Conservation (phyloP, 2,797 vertebrate genomes). For the Chaetophractus vellerosus region DNA sequence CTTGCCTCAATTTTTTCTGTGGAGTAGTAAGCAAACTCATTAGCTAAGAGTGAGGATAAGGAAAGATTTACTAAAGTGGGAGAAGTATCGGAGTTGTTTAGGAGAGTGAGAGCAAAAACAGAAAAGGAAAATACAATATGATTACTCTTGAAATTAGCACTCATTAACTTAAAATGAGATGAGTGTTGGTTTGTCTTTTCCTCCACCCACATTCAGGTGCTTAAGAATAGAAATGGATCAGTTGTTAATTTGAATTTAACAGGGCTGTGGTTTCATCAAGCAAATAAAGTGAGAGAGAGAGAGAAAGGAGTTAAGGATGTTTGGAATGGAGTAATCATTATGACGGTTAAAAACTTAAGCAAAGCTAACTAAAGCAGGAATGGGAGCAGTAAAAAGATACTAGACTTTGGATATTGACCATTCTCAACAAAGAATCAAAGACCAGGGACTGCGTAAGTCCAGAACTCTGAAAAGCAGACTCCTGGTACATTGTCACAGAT, state of each 20-base stretch:
- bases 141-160: not conserved
- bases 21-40: not conserved
- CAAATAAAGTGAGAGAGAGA: not conserved
- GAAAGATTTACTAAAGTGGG: not conserved
- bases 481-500: too few relatives aligned
- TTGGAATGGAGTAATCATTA: not conserved
- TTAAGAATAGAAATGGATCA: not conserved
- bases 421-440: slow-evolving; percentile 1
- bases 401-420: not conserved
- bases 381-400: not conserved
- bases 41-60: not conserved
- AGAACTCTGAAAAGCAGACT: not conserved
- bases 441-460: not conserved
- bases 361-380: slow-evolving; percentile 23
- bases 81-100: not conserved
- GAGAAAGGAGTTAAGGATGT: not conserved
- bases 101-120: not conserved
- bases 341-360: not conserved
- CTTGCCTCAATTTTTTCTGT: not conserved
- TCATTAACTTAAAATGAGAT: not conserved
- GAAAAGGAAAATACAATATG: not conserved
- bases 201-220: not conserved
- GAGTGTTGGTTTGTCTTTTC: not conserved
- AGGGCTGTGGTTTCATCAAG: not conserved
- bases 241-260: not conserved